These are phyloP conservation scores for Metellina segmentata DNA, from an alignment of 2,888 invertebrate species.

Conservation along the genomic window DNA sequence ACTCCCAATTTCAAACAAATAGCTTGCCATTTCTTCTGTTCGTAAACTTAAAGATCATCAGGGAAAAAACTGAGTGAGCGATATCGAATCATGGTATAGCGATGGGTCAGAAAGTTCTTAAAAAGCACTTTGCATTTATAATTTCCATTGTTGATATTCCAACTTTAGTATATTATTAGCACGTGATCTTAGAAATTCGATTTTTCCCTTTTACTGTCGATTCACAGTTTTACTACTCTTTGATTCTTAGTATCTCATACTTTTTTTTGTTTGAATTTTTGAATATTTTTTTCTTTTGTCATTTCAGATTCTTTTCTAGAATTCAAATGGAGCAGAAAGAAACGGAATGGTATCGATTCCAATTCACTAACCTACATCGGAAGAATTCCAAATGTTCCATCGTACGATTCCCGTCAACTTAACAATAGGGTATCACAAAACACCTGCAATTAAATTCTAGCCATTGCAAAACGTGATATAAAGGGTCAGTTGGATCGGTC, in stretches of 20 bases:
- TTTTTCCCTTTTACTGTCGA: neutral
- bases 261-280: neutral
- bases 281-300: neutral
- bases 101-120: too few relatives aligned
- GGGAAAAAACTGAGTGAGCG: too few relatives aligned
- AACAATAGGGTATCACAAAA: neutral
- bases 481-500: neutral
- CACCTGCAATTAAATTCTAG: constrained; percentile 5
- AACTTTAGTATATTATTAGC: too few relatives aligned
- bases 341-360: neutral
- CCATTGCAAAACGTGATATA: neutral
- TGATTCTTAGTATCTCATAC: neutral
- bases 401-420: neutral
- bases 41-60: too few relatives aligned
- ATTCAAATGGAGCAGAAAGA: neutral
- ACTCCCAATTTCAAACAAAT: too few relatives aligned
- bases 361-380: neutral
- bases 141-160: too few relatives aligned
- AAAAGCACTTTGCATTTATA: too few relatives aligned
- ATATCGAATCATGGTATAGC: too few relatives aligned
- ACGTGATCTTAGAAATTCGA: neutral
- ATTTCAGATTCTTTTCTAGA: neutral
- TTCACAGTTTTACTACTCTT: neutral
- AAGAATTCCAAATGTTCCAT: neutral
- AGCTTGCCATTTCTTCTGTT: too few relatives aligned